Evolutionary conservation across 2,888 invertebrate species (phyloP).

Genomic region (Drosophila kanekoi): DNA sequence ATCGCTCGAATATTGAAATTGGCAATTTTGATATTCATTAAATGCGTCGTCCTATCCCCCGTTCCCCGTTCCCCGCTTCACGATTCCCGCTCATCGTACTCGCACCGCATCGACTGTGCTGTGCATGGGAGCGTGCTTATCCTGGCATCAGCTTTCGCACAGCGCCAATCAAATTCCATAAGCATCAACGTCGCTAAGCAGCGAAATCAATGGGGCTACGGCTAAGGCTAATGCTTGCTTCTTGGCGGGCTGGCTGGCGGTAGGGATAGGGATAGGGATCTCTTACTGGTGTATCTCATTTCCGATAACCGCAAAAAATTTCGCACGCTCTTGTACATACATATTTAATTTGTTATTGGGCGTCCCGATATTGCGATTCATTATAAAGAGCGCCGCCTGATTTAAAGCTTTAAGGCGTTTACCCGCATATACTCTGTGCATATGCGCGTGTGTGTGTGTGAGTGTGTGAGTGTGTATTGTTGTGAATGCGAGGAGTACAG

Average conservation of each 20-base stretch:
- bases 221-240: slow-evolving; percentile 33
- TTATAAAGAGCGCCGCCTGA: slow-evolving; percentile 51
- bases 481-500: neutral
- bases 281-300: slow-evolving; percentile 47
- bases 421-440: slow-evolving; percentile 8
- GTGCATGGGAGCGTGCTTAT: slow-evolving; percentile 71
- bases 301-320: slow-evolving; percentile 55
- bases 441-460: no score
- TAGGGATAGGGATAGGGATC: neutral
- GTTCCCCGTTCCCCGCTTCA: neutral
- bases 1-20: slow-evolving; percentile 78
- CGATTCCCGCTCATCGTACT: neutral
- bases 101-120: slow-evolving; percentile 13
- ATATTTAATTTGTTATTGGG: slow-evolving; percentile 69
- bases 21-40: slow-evolving; percentile 79
- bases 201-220: slow-evolving; percentile 52
- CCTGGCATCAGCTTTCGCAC: slow-evolving; percentile 61
- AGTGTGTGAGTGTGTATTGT: no score
- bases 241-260: no score
- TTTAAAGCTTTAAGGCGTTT: slow-evolving; percentile 53
- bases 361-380: slow-evolving; percentile 59
- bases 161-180: slow-evolving; percentile 74
- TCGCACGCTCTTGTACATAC: slow-evolving; percentile 59
- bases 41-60: slow-evolving; percentile 44
- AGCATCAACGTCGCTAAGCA: slow-evolving; percentile 75